Evolutionary conservation across 2,888 invertebrate genomes (phyloP).

Genomic region (Drosophila mayaguana): DNA sequence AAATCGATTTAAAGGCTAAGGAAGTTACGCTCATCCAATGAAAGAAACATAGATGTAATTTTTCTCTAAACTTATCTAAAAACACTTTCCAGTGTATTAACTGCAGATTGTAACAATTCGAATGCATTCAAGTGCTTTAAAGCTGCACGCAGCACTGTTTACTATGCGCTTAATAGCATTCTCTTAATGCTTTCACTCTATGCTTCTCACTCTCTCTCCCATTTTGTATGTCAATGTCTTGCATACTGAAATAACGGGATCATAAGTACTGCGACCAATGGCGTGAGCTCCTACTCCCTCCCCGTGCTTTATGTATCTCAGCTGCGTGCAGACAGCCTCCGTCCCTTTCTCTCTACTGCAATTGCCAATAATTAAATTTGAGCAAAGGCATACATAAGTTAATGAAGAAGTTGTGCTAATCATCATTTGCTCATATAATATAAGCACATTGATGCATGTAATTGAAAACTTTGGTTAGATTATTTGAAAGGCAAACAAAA

Average conservation of each 20-base stretch:
- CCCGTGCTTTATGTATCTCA: not conserved
- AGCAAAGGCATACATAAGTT: not conserved
- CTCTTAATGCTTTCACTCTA: not conserved
- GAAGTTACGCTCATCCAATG: not conserved
- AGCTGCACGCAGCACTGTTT: not conserved
- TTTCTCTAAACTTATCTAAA: not conserved
- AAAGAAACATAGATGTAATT: not conserved
- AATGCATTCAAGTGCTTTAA: not conserved
- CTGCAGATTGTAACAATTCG: not conserved
- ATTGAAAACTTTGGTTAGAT: constrained; percentile 1
- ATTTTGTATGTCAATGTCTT: not conserved
- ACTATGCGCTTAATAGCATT: not conserved
- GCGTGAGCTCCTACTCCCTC: not conserved
- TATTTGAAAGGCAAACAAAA: constrained; percentile 2
- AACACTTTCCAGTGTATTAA: not conserved
- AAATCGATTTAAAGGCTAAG: not conserved
- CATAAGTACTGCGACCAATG: not conserved
- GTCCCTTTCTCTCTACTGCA: not conserved
- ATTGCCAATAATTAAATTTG: not conserved
- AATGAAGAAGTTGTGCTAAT: constrained; percentile 6
- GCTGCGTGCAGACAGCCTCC: not conserved
- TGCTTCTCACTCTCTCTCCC: not conserved
- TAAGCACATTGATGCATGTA: not conserved
- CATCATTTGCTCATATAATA: not conserved
- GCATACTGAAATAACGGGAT: not conserved